phyloP scores from a whole-genome alignment of 2,888 invertebrate genomes.

The Amphipyra berbera region DNA sequence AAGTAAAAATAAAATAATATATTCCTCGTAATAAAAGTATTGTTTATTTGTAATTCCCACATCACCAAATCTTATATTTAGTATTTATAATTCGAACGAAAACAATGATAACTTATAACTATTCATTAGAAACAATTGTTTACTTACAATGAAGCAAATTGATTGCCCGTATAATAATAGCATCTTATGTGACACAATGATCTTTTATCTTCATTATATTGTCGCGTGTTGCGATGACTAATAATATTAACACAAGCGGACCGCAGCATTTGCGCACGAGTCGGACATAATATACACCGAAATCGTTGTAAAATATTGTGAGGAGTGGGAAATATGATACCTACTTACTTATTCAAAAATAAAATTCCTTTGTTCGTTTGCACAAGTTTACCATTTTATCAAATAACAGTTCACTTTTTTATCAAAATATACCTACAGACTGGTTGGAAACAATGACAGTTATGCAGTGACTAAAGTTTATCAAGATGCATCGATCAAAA shows the following conservation, averaged over 20 bases:
- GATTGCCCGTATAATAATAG: slow-evolving; percentile 42
- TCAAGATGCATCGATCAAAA: slow-evolving; percentile 21
- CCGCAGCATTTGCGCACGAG: slow-evolving; percentile 19
- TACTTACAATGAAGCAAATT: slow-evolving; percentile 29
- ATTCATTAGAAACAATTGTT: slow-evolving; percentile 28
- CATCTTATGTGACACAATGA: slow-evolving; percentile 46
- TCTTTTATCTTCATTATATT: slow-evolving; percentile 45
- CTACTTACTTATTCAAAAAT: too few species aligned
- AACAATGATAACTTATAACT: slow-evolving; percentile 1
- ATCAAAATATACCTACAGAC: background rate
- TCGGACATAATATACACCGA: slow-evolving; percentile 2
- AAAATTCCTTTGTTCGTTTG: too few species aligned
- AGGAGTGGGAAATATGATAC: background rate
- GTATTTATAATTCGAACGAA: background rate
- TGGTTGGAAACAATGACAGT: background rate
- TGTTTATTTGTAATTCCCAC: background rate
- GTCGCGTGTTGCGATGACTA: slow-evolving; percentile 36
- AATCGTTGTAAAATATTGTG: slow-evolving; percentile 3
- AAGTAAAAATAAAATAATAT: background rate
- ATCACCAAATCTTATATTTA: background rate
- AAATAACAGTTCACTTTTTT: background rate
- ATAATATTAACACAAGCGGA: slow-evolving; percentile 22
- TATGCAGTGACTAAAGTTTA: slow-evolving; percentile 1
- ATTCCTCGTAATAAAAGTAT: background rate
- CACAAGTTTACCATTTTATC: too few species aligned